These are phyloP conservation scores for Danionella dracula DNA, from an alignment of 2,797 vertebrate genomes.

Conservation along the genomic window DNA sequence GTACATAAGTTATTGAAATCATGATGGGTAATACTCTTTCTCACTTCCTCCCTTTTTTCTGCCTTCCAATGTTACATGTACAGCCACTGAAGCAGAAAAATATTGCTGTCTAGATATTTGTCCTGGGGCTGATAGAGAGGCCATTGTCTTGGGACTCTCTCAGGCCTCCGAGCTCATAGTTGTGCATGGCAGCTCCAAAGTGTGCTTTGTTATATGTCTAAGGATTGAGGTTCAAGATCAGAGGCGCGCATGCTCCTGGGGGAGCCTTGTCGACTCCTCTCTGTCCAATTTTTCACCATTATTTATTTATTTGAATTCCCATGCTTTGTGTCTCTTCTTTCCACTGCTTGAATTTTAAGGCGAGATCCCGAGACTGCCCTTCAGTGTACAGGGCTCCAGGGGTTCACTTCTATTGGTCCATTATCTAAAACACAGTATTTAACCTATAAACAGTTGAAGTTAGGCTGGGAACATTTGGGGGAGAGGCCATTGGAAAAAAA, in stretches of 20 bases:
- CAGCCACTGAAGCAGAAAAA: constrained; percentile 83
- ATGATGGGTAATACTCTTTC: constrained; percentile 81
- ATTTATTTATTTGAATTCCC: constrained; percentile 27
- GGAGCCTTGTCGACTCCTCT: constrained; percentile 76
- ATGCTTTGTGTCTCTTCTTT: constrained; percentile 32
- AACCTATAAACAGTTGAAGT: constrained; percentile 55
- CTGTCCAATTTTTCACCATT: constrained; percentile 73
- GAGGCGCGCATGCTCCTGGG: constrained; percentile 77
- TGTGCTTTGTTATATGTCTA: constrained; percentile 86
- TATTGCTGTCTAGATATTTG: constrained; percentile 92
- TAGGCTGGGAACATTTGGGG: constrained; percentile 55
- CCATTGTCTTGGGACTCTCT: constrained; percentile 85
- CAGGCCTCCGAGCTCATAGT: constrained; percentile 78
- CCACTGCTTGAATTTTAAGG: constrained; percentile 79
- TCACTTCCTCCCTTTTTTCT: constrained; percentile 37
- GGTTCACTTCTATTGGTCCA: constrained; percentile 58
- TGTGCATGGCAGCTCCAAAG: constrained; percentile 86
- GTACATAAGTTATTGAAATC: constrained; percentile 96
- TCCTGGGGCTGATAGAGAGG: constrained; percentile 88
- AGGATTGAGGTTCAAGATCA: constrained; percentile 86
- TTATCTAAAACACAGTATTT: constrained; percentile 58
- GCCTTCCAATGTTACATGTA: constrained; percentile 63
- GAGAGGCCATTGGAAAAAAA: constrained; percentile 45
- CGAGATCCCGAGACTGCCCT: constrained; percentile 77
- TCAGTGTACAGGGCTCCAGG: constrained; percentile 66